Evolutionary conservation across 30 jellyfish, hydroid and myxozoan species (phyloP), one percentile per base, ranked within the genome.

Genomic region (Sanderia malayensis): DNA sequence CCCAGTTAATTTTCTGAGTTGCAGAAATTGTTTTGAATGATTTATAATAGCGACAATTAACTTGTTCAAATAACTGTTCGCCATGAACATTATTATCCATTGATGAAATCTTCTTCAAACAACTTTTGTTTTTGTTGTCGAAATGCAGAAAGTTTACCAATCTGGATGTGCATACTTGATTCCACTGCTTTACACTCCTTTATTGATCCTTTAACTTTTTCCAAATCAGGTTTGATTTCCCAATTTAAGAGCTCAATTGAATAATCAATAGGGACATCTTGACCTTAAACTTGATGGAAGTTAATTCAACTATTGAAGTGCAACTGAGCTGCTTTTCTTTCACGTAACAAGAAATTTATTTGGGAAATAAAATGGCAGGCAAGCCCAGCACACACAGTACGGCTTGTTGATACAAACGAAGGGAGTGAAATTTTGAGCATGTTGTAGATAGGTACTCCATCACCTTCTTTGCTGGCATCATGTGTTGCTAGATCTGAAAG

Each of bases 311-410:
- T 53, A 8, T 53, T n/a, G 26, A 4, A 17, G 23, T 20, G 31
- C 18, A 61, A 21, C 52, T 61, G 73, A 4, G 55, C 55, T 4
- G 49, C 11, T 30, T 61, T 61, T 31, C 73, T 26, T 0, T 25
- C 49, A 31, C 73, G 23, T 9, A 61, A 49, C 52, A 26, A 24
- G 73, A 61, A 25, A 13, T 61, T 6, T 13, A 61, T 49, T 61
- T 61, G 73, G 18, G 73, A 23, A 9, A 61, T 30, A 24, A 61
- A 61, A 25, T 61, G 1, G 31, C n/a, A n/a, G n/a, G n/a, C 57
- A 11, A 61, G 49, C 46, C 73, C 73, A 4, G 55, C 46, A 0
- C 27, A 61, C 26, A 61, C 73, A 17, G 73, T 61, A 24, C 27
- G 3, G 21, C 73, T 49, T 11, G 52, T 25, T 3, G 73, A 46